Base-by-base conservation (phyloP, 2,888 invertebrate genomes). In the Phengaris alcon region DNA sequence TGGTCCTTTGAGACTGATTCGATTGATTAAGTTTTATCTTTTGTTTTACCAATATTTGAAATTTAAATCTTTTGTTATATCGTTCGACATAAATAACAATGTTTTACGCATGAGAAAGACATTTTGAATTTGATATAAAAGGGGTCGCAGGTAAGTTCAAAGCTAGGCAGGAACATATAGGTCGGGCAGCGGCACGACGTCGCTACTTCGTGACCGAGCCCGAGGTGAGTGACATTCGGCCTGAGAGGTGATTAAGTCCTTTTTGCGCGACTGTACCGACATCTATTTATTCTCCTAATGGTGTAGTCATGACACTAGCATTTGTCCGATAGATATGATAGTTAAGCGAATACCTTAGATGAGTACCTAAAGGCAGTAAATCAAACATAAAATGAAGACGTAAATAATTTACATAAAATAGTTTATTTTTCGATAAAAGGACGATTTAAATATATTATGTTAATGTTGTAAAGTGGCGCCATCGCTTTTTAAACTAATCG, bases 91-190 rank as follows among this genome's bases (percentile, higher is more conserved):
- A 13, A 12, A 12, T 64, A 44, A 44, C 64, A 64, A 64, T 64
- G 35, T 64, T 64, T 3, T 9, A 12, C 35, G 64, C 64, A 64
- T 44, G 64, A 64, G 64, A 64, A 13, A 64, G 64, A 64, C 64
- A 64, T 64, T 64, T 64, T 35, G 64, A 35, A 9, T 64, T 64
- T 64, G 64, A 44, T 64, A 44, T 64, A 64, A 64, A 59, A 64
- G 64, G 64, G 64, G 64, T 64, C 64, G 52, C 12, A 10, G 35
- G 44, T 12, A 64, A 13, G 64, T 64, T 64, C 35, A 64, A 64
- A 64, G 44, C 64, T 64, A 64, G 64, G 64, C 64, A 15, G 69
- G 46, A 48, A 69, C 69, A 69, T 69, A 69, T 69, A n/a, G 69
- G 69, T 69, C 69, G 69, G 48, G 70, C 15, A 12, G 6, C 70